Evolutionary conservation across 2,113 vertebrate species (phyloP).

Genomic region (Nibea albiflora): DNA sequence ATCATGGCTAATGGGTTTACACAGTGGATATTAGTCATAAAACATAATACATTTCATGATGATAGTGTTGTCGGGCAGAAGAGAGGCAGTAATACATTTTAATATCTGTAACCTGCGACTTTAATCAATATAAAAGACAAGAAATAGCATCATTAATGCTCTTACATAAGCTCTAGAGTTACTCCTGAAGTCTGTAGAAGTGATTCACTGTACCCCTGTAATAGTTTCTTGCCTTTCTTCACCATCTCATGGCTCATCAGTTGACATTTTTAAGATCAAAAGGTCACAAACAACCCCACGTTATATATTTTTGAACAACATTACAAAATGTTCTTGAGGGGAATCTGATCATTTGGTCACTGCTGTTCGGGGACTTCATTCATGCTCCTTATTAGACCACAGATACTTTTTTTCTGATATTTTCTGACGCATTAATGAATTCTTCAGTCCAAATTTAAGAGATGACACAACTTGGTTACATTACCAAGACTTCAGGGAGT

Average conservation of each 20-base stretch:
- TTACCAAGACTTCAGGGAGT: constrained; percentile 22
- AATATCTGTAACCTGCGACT: neutral
- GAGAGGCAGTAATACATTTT: neutral
- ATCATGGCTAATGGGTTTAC: constrained; percentile 5
- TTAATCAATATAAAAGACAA: neutral
- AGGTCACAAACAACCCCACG: neutral
- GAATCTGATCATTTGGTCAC: neutral
- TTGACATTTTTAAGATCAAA: neutral
- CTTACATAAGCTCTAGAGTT: neutral
- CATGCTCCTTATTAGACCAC: neutral
- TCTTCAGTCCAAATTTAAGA: neutral
- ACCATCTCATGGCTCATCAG: neutral
- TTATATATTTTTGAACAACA: neutral
- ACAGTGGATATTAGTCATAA: neutral
- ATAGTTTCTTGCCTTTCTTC: neutral
- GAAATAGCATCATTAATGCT: neutral
- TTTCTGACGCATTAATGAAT: neutral
- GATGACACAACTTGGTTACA: neutral
- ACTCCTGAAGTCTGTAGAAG: neutral
- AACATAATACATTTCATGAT: neutral
- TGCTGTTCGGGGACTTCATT: neutral
- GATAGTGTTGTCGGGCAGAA: neutral
- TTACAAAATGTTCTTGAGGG: neutral
- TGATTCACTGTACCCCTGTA: neutral
- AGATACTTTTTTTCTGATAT: neutral